These are phyloP conservation scores for Labeo calbasu DNA, from an alignment of 2,797 vertebrate genomes.

Conservation along the genomic window DNA sequence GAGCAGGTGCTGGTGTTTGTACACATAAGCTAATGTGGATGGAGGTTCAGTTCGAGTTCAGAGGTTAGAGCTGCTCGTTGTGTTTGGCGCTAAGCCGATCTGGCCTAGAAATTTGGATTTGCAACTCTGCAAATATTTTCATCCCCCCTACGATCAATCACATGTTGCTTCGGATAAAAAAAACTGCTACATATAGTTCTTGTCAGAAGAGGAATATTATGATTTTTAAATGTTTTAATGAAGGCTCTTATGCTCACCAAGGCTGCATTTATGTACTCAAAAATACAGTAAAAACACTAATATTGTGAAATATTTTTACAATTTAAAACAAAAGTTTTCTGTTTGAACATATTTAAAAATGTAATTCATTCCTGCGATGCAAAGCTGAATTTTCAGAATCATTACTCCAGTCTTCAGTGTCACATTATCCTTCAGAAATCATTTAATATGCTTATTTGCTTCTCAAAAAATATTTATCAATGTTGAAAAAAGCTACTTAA, in stretches of 20 bases:
- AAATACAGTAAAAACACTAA: not conserved
- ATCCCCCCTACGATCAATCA: not conserved
- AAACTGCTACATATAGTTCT: not conserved
- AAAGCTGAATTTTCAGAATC: not conserved
- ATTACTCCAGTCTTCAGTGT: not conserved
- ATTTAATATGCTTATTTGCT: not conserved
- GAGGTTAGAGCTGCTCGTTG: not conserved
- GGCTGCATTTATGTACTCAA: not conserved
- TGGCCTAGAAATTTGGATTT: not conserved
- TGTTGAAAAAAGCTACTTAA: not conserved
- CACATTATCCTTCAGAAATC: not conserved
- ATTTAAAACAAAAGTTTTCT: not conserved
- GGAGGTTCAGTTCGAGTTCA: constrained; percentile 58
- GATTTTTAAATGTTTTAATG: not conserved
- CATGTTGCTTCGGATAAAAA: not conserved
- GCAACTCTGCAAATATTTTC: not conserved
- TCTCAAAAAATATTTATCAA: not conserved
- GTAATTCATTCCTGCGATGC: not conserved
- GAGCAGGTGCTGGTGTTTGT: constrained; percentile 52
- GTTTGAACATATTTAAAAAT: not conserved
- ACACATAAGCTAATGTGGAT: constrained; percentile 62
- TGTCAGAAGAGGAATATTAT: not conserved
- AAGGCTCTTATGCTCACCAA: not conserved
- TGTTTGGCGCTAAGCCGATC: not conserved
- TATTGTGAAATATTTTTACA: not conserved